Conservation (phyloP, 2,113 vertebrate genomes). For the Lontra canadensis region DNA sequence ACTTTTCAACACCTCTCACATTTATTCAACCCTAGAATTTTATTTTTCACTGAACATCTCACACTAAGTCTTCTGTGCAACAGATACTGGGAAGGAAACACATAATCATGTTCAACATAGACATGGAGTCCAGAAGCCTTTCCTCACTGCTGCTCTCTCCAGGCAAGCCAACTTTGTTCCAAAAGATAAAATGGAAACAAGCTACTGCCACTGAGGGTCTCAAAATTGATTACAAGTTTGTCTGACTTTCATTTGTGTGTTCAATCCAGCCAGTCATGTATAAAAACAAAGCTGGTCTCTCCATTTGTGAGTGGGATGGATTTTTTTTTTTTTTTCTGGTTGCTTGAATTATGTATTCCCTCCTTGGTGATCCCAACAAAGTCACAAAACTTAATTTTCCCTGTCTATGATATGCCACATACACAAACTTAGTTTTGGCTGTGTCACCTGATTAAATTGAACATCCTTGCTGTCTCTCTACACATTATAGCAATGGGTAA, state of each 20-base stretch:
- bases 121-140: background rate
- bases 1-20: background rate
- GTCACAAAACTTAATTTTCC: background rate
- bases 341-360: background rate
- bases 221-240: background rate
- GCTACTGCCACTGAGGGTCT: background rate
- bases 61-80: background rate
- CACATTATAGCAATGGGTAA: background rate
- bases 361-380: background rate
- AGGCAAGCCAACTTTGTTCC: background rate
- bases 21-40: background rate
- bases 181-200: background rate
- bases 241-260: background rate
- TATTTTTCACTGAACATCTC: background rate
- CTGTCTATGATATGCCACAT: background rate
- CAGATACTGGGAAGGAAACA: background rate
- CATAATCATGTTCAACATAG: background rate
- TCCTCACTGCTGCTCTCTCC: background rate
- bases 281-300: background rate
- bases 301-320: background rate
- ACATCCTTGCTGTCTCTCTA: background rate
- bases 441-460: background rate
- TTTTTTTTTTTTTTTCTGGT: background rate
- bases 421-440: background rate
- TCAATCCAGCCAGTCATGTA: background rate